Conservation (phyloP, 2,888 invertebrate species). For the Corbicula japonica region DNA sequence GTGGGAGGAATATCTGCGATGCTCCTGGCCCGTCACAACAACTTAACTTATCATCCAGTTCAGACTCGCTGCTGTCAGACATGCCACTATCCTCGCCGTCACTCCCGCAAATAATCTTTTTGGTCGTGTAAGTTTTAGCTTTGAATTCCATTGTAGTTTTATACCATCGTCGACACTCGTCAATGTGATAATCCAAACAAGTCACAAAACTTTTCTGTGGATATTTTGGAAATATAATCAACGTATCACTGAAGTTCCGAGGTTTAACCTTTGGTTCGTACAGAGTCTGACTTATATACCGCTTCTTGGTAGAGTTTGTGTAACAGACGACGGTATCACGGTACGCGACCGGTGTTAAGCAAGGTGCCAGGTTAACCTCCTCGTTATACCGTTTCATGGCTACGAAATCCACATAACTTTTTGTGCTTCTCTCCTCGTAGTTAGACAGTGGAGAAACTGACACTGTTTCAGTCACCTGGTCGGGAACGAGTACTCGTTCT, state of each 20-base stretch:
- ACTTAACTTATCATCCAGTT: conserved; percentile 8
- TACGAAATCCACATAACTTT: conserved; percentile 71
- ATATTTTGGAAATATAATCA: conserved; percentile 76
- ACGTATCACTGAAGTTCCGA: conserved; percentile 75
- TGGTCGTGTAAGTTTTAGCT: conserved; percentile 78
- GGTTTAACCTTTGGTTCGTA: conserved; percentile 80
- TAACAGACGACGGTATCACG: conserved; percentile 76
- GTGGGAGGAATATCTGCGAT: conserved; percentile 77
- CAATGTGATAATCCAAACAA: conserved; percentile 78
- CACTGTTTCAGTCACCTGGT: conserved; percentile 75
- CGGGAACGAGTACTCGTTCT: conserved; percentile 57
- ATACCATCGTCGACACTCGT: conserved; percentile 81
- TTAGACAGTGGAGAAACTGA: conserved; percentile 73
- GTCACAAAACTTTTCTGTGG: conserved; percentile 74
- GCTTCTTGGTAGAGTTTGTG: conserved; percentile 73
- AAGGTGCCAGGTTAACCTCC: conserved; percentile 74
- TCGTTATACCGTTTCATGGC: conserved; percentile 77
- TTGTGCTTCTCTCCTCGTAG: conserved; percentile 72
- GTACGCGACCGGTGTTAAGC: conserved; percentile 74
- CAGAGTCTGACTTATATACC: conserved; percentile 77
- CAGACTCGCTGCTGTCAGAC: conserved; percentile 11
- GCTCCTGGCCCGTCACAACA: conserved; percentile 70
- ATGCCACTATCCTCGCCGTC: conserved; percentile 36
- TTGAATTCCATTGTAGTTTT: conserved; percentile 81
- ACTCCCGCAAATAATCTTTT: conserved; percentile 56